These are phyloP conservation scores for Tinamus guttatus DNA, from an alignment of 2,113 vertebrate species.

Conservation along the genomic window DNA sequence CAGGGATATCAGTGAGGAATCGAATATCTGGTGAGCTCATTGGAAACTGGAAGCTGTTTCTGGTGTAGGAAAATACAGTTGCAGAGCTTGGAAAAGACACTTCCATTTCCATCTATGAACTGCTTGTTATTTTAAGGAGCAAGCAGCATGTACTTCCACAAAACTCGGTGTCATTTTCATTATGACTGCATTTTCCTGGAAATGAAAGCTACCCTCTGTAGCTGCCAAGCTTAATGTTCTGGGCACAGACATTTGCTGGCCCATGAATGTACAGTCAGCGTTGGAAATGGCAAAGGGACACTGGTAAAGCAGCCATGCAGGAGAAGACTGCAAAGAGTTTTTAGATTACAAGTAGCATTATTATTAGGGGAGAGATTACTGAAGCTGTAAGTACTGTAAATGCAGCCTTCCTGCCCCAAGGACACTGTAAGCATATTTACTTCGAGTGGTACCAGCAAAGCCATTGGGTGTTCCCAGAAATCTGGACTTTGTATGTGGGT, in stretches of 20 bases:
- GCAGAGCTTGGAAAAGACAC: constrained; percentile 82
- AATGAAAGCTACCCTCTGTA: background rate
- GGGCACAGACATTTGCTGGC: no score
- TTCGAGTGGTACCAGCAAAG: constrained; percentile 4
- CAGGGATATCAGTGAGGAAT: background rate
- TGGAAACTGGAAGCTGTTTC: constrained; percentile 74
- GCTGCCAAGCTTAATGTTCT: background rate
- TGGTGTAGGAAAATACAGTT: constrained; percentile 77
- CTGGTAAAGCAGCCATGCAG: background rate
- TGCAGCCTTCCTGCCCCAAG: background rate
- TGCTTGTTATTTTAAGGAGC: constrained; percentile 61
- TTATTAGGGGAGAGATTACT: background rate
- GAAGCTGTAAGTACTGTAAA: constrained; percentile 31
- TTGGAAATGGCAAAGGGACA: background rate
- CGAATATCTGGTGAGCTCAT: background rate
- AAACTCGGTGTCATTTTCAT: background rate
- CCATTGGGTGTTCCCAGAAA: constrained; percentile 12
- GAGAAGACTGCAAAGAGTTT: background rate
- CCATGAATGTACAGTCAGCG: background rate
- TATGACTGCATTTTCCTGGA: background rate
- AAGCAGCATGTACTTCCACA: background rate
- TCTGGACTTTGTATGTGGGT: constrained; percentile 7
- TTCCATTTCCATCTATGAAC: constrained; percentile 69
- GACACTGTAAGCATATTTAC: background rate
- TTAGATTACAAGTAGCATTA: background rate